Conservation (phyloP, 2,797 vertebrate species). For the Gymnothorax reevesii region DNA sequence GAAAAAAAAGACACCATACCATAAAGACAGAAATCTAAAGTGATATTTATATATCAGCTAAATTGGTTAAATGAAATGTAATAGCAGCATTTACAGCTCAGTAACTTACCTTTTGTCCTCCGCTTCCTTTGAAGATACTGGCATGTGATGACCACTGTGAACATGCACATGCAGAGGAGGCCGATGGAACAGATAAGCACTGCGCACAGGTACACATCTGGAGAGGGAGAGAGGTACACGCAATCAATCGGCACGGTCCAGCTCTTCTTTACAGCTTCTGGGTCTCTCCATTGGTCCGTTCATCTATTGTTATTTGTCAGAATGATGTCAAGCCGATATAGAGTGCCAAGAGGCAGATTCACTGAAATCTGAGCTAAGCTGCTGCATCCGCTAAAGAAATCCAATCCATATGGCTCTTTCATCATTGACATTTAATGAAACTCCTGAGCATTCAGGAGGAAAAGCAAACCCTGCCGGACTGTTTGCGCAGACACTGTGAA, state of each 20-base stretch:
- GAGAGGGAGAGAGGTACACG: constrained; percentile 40
- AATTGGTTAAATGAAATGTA: not conserved
- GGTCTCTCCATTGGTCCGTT: constrained; percentile 41
- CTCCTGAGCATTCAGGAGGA: not conserved
- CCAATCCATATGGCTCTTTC: not conserved
- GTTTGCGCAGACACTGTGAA: not conserved
- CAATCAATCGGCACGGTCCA: not conserved
- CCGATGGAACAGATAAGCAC: constrained; percentile 89
- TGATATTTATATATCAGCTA: not conserved
- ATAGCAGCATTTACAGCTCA: not conserved
- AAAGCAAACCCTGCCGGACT: not conserved
- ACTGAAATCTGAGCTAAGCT: not conserved
- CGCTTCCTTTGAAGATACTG: constrained; percentile 86
- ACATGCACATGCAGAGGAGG: constrained; percentile 88
- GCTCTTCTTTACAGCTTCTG: constrained; percentile 15
- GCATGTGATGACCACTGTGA: constrained; percentile 84
- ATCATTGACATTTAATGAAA: not conserved
- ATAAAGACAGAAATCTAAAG: not conserved
- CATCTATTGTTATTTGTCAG: constrained; percentile 45
- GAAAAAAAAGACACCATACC: constrained; percentile 42
- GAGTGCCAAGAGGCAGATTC: not conserved
- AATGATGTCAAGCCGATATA: not conserved
- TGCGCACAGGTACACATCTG: constrained; percentile 89
- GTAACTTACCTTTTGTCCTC: constrained; percentile 79
- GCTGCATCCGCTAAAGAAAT: not conserved